Base-by-base conservation (phyloP, 1,140 invertebrate genomes). In the Branchinecta lindahli region DNA sequence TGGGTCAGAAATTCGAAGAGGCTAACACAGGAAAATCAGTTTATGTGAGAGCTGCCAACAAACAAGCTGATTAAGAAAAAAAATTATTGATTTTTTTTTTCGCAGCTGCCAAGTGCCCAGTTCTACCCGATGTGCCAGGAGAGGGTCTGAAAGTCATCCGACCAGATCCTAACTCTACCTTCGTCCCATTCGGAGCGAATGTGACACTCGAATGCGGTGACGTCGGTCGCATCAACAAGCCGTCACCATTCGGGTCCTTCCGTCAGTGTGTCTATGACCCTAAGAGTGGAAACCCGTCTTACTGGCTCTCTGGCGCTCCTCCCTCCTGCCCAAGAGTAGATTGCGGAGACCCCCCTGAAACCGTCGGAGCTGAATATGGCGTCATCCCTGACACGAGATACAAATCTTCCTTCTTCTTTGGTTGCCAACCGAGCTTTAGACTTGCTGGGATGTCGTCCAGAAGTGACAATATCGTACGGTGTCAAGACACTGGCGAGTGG, bases 241-340 rank as follows among this genome's bases (percentile, higher is more conserved):
- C 88, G 73, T 92, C 91, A 12, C 85, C 88, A 4, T 88, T 90
- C 9, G 85, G 92, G 3, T 80, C 82, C 10, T 94, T 95, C 78
- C 85, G 94, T 70, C 92, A 97, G 77, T 97, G 94, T 80, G 92
- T 95, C 33, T 97, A 94, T 77, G 92, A 96, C 82, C 93, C 94
- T 0, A 91, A 91, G 80, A 73, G 87, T 82, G 91, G 90, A 75
- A 82, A 89, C 69, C 89, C 89, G 5, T 88, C 92, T 75, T 96
- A 96, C 76, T 96, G 93, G 93, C 79, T 97, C 0, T 92, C 92
- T 66, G 92, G 93, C 47, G 81, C 85, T 33, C 82, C 86, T 74
- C 93, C 94, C 6, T 85, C 87, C 61, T 97, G 94, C 78, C 90
- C 90, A 8, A 82, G 91, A 75, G 84, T 88, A 46, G 89, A 95